These are phyloP conservation scores for Centropus bengalensis DNA, from an alignment of 2,113 vertebrate species.

Conservation along the genomic window DNA sequence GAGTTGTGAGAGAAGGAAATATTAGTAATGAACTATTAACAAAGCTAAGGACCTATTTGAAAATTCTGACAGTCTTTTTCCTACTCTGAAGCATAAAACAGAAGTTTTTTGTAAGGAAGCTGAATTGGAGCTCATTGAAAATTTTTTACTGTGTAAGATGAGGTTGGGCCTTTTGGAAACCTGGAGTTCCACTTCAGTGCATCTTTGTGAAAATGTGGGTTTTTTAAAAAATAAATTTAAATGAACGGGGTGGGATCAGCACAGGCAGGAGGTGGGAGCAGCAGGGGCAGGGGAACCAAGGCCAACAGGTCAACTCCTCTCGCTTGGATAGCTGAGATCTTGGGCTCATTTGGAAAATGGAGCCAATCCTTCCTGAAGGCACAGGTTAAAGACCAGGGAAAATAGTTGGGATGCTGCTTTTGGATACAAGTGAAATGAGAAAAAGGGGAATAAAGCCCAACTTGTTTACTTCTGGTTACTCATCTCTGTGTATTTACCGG, in stretches of 20 bases:
- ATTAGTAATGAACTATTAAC: neutral
- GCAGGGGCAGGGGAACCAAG: neutral
- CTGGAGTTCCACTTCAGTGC: neutral
- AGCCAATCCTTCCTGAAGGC: neutral
- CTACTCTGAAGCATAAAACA: neutral
- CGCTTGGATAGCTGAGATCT: neutral
- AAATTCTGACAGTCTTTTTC: neutral
- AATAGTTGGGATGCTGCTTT: neutral
- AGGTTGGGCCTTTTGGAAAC: neutral
- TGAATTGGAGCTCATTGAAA: neutral
- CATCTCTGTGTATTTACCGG: accelerated
- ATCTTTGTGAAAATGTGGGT: neutral
- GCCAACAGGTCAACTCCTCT: accelerated
- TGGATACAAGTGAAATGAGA: neutral
- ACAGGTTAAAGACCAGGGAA: neutral
- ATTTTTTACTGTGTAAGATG: neutral
- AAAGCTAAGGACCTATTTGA: neutral
- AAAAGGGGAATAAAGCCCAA: neutral
- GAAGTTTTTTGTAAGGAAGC: neutral
- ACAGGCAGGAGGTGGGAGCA: neutral
- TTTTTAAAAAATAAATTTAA: neutral
- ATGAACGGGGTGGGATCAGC: neutral
- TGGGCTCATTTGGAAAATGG: neutral
- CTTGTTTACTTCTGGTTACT: neutral
- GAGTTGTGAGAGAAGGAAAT: neutral